Evolutionary conservation across 2,113 vertebrate species (phyloP).

Genomic region (Barnardius zonarius): DNA sequence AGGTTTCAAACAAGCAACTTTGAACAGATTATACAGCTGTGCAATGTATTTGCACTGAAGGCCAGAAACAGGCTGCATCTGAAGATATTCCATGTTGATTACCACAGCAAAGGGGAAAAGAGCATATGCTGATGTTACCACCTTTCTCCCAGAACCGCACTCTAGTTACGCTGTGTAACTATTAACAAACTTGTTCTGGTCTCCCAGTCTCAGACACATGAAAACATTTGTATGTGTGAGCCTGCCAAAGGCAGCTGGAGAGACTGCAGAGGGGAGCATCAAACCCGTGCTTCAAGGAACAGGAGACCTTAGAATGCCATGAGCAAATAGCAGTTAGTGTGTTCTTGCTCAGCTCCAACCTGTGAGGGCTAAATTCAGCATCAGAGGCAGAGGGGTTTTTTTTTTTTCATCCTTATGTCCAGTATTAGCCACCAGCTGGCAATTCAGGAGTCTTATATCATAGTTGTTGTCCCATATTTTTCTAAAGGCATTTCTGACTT

Average conservation of each 20-base stretch:
- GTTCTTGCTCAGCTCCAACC: not conserved
- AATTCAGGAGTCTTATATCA: not conserved
- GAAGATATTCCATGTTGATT: not conserved
- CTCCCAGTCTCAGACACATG: not conserved
- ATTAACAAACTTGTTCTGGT: not conserved
- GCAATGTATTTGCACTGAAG: not conserved
- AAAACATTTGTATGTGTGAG: not conserved
- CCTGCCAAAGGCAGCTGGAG: not conserved
- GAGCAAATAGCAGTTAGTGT: not conserved
- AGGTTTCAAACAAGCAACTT: not conserved
- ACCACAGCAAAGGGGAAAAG: not conserved
- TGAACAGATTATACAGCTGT: not conserved
- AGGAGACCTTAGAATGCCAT: not conserved
- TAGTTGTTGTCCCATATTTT: not conserved
- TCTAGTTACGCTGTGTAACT: not conserved
- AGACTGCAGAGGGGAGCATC: not conserved
- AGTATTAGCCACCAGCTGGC: not conserved
- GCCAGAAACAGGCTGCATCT: not conserved
- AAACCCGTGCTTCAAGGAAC: not conserved
- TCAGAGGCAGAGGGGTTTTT: not conserved
- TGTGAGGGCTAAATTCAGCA: not conserved
- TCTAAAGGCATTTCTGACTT: not conserved
- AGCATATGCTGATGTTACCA: not conserved
- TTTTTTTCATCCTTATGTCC: not conserved
- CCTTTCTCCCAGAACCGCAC: not conserved